phyloP scores from a whole-genome alignment of 2,888 invertebrate genomes.

The Morinoia aosen region DNA sequence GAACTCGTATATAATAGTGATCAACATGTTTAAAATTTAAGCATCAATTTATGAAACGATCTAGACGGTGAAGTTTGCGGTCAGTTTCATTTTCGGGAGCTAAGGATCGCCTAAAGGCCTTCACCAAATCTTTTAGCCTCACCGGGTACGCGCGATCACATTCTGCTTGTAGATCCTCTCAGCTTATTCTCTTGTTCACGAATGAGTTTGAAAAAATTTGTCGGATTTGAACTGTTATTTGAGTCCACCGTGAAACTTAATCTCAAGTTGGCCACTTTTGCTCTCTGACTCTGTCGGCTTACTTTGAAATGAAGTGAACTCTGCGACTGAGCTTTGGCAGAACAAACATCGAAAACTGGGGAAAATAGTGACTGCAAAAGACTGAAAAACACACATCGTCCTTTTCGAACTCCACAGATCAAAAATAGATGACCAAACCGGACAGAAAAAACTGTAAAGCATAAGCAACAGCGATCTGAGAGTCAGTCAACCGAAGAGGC shows the following conservation, averaged over 20 bases:
- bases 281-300: constrained; percentile 42
- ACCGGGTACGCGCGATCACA: not conserved
- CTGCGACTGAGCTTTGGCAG: constrained; percentile 32
- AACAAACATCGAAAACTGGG: constrained; percentile 25
- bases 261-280: constrained; percentile 42
- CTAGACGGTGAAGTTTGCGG: not conserved
- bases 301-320: constrained; percentile 44
- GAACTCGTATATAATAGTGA: too few species aligned
- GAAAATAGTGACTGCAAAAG: constrained; percentile 48
- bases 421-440: constrained; percentile 52
- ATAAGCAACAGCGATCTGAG: constrained; percentile 48
- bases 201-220: not conserved
- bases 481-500: constrained; percentile 38
- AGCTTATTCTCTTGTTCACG: constrained; percentile 10
- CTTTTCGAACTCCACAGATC: constrained; percentile 51
- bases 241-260: not conserved
- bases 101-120: not conserved
- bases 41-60: not conserved
- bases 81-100: not conserved
- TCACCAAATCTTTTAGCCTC: not conserved
- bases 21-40: too few species aligned
- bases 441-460: constrained; percentile 51
- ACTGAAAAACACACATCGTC: constrained; percentile 49
- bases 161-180: not conserved
- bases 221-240: not conserved